These are phyloP conservation scores for Neuroterus valhalla DNA, from an alignment of 1,140 invertebrate genomes.

Conservation along the genomic window DNA sequence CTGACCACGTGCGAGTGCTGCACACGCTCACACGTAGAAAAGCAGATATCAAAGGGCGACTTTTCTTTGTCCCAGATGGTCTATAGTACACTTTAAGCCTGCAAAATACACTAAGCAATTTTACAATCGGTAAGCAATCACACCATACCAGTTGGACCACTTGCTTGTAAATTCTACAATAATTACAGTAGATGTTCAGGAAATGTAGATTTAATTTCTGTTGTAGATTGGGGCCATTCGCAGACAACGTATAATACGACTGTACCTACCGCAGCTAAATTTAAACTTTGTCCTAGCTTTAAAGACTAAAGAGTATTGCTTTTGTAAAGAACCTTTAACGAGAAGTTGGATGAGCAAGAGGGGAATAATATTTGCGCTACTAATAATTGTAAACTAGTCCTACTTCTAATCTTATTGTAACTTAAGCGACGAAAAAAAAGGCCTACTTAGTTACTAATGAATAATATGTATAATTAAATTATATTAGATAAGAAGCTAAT, in stretches of 20 bases:
- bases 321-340: constrained; percentile 34
- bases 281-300: constrained; percentile 43
- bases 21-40: constrained; percentile 48
- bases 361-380: constrained; percentile 37
- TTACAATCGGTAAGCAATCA: constrained; percentile 59
- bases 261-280: constrained; percentile 52
- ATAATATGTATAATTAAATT: constrained; percentile 46
- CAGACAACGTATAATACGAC: constrained; percentile 66
- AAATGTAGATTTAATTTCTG: constrained; percentile 1
- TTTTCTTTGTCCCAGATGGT: constrained; percentile 43
- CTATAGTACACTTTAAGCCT: constrained; percentile 61
- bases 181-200: no score
- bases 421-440: constrained; percentile 62
- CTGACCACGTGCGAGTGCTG: constrained; percentile 53
- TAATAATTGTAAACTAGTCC: constrained; percentile 31
- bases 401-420: constrained; percentile 24
- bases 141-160: background rate
- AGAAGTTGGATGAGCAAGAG: constrained; percentile 41
- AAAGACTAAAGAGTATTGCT: constrained; percentile 44
- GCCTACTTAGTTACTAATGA: constrained; percentile 62
- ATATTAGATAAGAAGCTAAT: constrained; percentile 37
- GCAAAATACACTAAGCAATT: constrained; percentile 59
- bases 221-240: constrained; percentile 73
- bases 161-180: background rate
- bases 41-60: constrained; percentile 38